A percentile compares a stretch with the other conserved stretches of the same genome.
Evolutionary conservation across 2,888 invertebrate species (phyloP).

Genomic region (Mesochorus sp.): DNA sequence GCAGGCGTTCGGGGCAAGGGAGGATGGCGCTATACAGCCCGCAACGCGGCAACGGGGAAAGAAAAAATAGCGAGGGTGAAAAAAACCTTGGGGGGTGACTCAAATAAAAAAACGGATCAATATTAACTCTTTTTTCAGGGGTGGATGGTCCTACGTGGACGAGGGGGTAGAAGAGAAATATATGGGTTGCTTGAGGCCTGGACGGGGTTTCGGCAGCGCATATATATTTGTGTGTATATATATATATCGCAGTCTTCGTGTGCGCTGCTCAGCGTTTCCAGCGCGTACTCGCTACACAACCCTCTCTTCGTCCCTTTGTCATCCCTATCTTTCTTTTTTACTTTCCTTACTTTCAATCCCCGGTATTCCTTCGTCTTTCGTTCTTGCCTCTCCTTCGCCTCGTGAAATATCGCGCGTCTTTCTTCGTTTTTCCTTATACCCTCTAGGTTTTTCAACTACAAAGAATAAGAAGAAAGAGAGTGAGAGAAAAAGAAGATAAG

Average conservation of each 20-base stretch:
- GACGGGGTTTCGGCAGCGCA: constrained; percentile 47
- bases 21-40: constrained; percentile 36
- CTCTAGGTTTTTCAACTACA: too few relatives aligned
- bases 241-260: constrained; percentile 36
- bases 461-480: too few relatives aligned
- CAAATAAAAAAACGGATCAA: constrained; percentile 87
- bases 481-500: too few relatives aligned
- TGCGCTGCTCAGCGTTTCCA: constrained; percentile 47
- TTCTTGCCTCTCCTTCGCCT: constrained; percentile 23
- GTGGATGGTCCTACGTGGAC: constrained; percentile 73
- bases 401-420: constrained; percentile 31
- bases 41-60: constrained; percentile 74
- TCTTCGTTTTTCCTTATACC: constrained; percentile 10
- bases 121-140: constrained; percentile 87
- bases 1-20: constrained; percentile 17
- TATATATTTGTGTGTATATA: too few relatives aligned
- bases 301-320: neutral
- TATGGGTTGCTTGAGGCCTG: constrained; percentile 57
- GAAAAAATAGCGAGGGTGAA: constrained; percentile 84
- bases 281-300: constrained; percentile 34
- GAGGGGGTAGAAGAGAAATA: constrained; percentile 23
- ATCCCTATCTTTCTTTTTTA: neutral
- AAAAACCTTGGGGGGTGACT: constrained; percentile 86
- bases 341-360: constrained; percentile 2
- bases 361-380: constrained; percentile 1